A percentile compares a stretch with the other conserved stretches of the same genome.
These are phyloP conservation scores for Chaetops frenatus DNA, from an alignment of 2,113 vertebrate genomes.

Conservation along the genomic window DNA sequence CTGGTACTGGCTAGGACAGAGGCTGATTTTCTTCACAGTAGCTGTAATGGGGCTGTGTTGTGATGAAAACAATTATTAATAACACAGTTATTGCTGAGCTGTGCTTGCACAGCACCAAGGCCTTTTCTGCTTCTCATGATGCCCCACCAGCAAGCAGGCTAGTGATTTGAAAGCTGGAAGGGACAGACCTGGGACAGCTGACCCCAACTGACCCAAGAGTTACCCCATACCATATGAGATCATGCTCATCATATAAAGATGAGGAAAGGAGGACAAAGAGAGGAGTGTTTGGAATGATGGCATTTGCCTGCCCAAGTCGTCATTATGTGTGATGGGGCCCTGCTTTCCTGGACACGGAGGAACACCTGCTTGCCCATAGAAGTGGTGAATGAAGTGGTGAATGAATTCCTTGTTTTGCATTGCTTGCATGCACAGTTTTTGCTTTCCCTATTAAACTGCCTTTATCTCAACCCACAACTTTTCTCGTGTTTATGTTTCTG, in stretches of 20 bases:
- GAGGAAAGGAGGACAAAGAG: neutral
- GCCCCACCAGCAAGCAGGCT: neutral
- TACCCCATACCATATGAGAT: neutral
- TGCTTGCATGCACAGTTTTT: neutral
- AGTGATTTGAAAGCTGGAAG: neutral
- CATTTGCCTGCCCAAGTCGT: neutral
- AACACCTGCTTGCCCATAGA: neutral
- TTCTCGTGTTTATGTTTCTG: neutral
- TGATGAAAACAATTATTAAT: neutral
- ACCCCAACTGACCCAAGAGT: neutral
- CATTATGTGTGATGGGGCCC: fast-evolving
- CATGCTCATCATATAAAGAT: neutral
- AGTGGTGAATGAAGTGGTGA: neutral
- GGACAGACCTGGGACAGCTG: neutral
- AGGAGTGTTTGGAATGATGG: neutral
- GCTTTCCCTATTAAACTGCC: neutral
- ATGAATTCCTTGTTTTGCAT: neutral
- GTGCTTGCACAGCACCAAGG: neutral
- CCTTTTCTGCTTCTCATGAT: neutral
- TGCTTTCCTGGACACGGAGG: neutral
- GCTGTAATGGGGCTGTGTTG: neutral
- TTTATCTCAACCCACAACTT: neutral
- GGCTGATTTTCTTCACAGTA: neutral
- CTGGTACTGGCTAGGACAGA: neutral
- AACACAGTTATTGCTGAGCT: neutral